Evolutionary conservation across 1,140 invertebrate species (phyloP), one percentile per base, ranked within the genome.

Genomic region (Laupala kohalensis): DNA sequence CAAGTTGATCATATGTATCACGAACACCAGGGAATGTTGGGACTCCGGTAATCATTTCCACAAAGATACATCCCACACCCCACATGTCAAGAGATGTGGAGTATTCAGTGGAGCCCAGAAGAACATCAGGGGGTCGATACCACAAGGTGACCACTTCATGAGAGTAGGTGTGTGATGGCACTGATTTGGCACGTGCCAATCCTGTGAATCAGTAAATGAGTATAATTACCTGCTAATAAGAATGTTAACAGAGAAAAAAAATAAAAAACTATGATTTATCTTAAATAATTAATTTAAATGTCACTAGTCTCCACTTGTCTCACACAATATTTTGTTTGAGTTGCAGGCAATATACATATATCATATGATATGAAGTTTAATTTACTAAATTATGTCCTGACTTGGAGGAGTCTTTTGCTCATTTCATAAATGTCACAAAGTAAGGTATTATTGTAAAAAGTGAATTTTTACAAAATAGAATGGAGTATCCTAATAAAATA

Each of bases 31-130:
- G 95, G 82, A 98, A 98, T 74, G 95, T 92, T 62, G 96, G 94
- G 78, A 93, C 87, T n/a, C 95, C 95, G 72, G 94, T 95, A 73
- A 97, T 88, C 94, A 98, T 97, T 83, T 98, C 96, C 64, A 96
- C 92, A 82, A 97, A 97, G 81, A 98, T 98, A 83, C 96, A 98
- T 26, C 96, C 96, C 67, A 98, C 96, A 71, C 96, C 95, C 96
- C 97, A 99, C 91, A 98, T 97, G 81, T 99, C 91, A 75, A 94
- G 81, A 53, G 91, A 92, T 70, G 95, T 96, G 25, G 94, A 95
- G 81, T 99, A 99, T 78, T 97, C 92, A 5, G 95, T 98, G 73
- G 94, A 96, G 69, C 97, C 97, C 64, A 99, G 86, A 19, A 99
- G 86, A 15, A 99, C 96, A 83, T 99, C 97, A 53, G 96, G 96